A percentile compares a stretch with the other conserved stretches of the same genome.
Evolutionary conservation across 2,888 invertebrate species (phyloP).

Genomic region (Chydorus sphaericus): DNA sequence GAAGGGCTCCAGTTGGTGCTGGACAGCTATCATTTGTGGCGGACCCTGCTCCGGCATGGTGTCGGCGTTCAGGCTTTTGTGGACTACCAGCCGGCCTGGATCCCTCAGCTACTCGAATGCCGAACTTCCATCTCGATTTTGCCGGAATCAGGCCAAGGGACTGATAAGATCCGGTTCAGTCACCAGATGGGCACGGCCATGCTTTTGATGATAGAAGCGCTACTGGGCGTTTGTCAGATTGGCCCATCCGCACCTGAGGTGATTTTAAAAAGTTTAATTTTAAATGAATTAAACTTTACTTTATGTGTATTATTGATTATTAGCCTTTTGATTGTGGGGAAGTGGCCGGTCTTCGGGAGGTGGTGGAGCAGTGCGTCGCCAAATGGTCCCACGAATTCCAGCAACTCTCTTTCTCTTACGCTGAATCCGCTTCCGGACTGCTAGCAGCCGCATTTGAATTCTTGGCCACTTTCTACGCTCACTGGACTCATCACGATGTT

Average conservation of each 20-base stretch:
- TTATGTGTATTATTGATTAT: too few relatives aligned
- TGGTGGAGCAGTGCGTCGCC: not conserved
- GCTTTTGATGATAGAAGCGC: slow-evolving; percentile 3
- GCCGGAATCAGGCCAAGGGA: not conserved
- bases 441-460: slow-evolving; percentile 21
- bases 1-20: slow-evolving; percentile 26
- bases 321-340: not conserved
- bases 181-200: slow-evolving; percentile 3
- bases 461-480: slow-evolving; percentile 17
- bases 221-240: not conserved
- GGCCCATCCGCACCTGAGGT: too few relatives aligned
- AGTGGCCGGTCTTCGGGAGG: not conserved
- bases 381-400: not conserved
- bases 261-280: too few relatives aligned
- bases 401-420: slow-evolving; percentile 6
- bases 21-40: slow-evolving; percentile 38
- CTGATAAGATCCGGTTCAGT: not conserved
- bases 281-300: too few relatives aligned
- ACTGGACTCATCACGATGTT: not conserved
- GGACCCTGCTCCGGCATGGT: slow-evolving; percentile 39
- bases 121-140: slow-evolving; percentile 4
- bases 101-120: not conserved
- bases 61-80: slow-evolving; percentile 34
- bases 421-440: slow-evolving; percentile 23
- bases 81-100: not conserved